Evolutionary conservation across 2,888 invertebrate species (phyloP).

Genomic region (Polyommatus icarus): DNA sequence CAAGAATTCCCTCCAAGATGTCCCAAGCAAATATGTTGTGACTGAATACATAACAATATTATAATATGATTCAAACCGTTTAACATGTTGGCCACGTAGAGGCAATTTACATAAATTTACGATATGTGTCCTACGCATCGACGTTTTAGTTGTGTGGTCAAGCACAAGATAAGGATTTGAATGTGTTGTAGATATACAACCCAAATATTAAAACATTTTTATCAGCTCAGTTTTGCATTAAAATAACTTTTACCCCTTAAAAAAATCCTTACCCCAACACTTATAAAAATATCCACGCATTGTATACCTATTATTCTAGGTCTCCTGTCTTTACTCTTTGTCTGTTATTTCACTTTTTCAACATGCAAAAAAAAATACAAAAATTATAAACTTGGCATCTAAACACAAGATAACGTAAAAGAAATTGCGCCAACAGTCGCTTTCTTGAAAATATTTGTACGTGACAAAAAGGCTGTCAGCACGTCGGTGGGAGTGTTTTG

Average conservation of each 20-base stretch:
- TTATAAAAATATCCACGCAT: too few relatives aligned
- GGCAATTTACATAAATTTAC: conserved; percentile 7
- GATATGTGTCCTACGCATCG: not conserved
- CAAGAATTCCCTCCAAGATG: not conserved
- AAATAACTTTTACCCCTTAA: not conserved
- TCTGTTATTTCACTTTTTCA: too few relatives aligned
- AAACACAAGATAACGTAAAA: conserved; percentile 27
- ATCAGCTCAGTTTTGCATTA: not conserved
- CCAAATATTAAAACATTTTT: not conserved
- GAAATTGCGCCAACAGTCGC: conserved; percentile 28
- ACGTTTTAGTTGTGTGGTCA: not conserved
- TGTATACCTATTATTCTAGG: too few relatives aligned
- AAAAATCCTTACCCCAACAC: too few relatives aligned
- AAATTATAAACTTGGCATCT: not conserved
- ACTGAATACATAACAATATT: not conserved
- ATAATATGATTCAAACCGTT: not conserved
- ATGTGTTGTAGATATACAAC: too few relatives aligned
- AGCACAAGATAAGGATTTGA: not conserved
- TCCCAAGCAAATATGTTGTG: not conserved
- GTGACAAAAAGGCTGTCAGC: conserved; percentile 39
- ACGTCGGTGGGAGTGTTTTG: conserved; percentile 39
- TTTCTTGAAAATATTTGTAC: conserved; percentile 42
- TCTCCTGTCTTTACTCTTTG: too few relatives aligned
- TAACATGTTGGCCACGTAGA: not conserved
- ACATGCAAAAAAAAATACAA: not conserved